phyloP scores from a whole-genome alignment of 1,140 invertebrate species.

The Portunus trituberculatus region DNA sequence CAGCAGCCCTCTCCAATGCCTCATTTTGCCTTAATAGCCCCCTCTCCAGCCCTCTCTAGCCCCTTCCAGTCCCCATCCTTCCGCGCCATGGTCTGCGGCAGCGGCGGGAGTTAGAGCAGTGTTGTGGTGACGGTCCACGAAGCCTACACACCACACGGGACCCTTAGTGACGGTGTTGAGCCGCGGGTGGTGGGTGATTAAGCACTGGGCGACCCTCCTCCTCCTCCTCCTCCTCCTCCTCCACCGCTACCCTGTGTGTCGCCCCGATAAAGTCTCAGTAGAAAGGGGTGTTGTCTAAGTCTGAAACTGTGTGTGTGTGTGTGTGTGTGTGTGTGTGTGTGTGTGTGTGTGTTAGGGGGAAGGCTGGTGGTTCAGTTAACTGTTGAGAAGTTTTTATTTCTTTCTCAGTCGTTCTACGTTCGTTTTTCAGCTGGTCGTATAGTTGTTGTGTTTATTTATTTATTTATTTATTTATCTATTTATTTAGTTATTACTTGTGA shows the following conservation, averaged over 20 bases:
- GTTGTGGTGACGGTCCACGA: not conserved
- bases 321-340: not conserved
- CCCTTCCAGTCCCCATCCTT: too few species aligned
- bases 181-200: constrained; percentile 15
- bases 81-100: not conserved
- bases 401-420: not conserved
- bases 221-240: constrained; percentile 17
- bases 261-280: not conserved
- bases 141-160: not conserved
- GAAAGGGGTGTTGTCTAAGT: not conserved
- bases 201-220: not conserved
- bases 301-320: not conserved
- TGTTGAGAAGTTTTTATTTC: not conserved
- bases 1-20: not conserved
- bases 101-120: not conserved
- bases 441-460: too few species aligned
- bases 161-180: constrained; percentile 10
- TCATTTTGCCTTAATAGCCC: not conserved
- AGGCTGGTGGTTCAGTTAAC: not conserved
- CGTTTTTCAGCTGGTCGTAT: not conserved
- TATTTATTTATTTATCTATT: too few species aligned
- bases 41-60: too few species aligned
- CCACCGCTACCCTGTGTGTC: not conserved
- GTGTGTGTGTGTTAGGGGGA: not conserved
- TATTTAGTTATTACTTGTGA: too few species aligned